phyloP scores from a whole-genome alignment of 1,140 invertebrate species.

The Thaumetopoea pityocampa region DNA sequence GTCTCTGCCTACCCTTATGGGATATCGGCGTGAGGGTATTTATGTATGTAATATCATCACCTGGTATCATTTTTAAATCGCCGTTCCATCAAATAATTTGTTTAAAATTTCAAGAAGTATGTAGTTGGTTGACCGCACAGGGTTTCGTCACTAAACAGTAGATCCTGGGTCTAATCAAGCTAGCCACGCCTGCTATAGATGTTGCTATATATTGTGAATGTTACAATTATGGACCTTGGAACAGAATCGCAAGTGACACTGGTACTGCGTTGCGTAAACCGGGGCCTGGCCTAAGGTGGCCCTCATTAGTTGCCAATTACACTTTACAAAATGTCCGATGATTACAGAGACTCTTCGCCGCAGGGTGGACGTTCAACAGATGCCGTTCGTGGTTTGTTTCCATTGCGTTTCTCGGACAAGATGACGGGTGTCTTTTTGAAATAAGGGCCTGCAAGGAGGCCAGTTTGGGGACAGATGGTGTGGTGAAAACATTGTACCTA shows the following conservation, averaged over 20 bases:
- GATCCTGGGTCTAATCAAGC: no score
- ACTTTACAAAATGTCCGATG: conserved; percentile 56
- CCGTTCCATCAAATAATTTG: no score
- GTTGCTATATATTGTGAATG: no score
- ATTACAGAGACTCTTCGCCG: conserved; percentile 49
- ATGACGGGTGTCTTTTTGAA: conserved; percentile 21
- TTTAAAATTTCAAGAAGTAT: no score
- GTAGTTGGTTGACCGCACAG: no score
- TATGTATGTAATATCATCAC: no score
- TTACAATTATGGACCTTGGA: no score
- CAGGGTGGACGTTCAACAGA: conserved; percentile 47
- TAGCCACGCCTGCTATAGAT: no score
- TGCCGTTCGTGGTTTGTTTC: conserved; percentile 45
- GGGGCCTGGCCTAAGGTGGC: conserved; percentile 48
- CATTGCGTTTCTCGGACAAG: conserved; percentile 34
- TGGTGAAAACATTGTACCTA: conserved; percentile 8
- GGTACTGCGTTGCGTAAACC: conserved; percentile 55
- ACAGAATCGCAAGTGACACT: conserved; percentile 42
- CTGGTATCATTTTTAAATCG: no score
- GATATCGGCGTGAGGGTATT: no score
- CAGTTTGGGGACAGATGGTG: conserved; percentile 17
- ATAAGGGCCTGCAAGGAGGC: conserved; percentile 10
- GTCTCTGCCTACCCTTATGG: no score
- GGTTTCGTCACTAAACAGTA: no score
- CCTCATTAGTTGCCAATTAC: conserved; percentile 63